These are phyloP conservation scores for Takifugu bimaculatus DNA, from an alignment of 2,113 vertebrate species.

Conservation along the genomic window DNA sequence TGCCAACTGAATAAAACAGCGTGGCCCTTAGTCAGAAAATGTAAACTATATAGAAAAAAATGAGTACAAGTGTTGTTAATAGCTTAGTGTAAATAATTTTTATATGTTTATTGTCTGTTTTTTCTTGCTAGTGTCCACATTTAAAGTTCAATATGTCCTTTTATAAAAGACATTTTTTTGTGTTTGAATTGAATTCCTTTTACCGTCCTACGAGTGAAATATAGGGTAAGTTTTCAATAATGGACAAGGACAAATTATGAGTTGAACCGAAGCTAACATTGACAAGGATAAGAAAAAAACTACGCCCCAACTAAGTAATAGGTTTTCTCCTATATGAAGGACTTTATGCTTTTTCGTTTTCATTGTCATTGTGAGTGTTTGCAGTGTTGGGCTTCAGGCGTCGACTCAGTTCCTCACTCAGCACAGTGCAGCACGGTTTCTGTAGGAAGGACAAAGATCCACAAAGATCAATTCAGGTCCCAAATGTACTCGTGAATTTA, in stretches of 20 bases:
- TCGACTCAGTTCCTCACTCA: conserved; percentile 81
- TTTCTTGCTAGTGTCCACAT: conserved; percentile 33
- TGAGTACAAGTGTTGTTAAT: conserved; percentile 4
- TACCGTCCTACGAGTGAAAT: neutral
- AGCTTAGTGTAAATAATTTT: conserved; percentile 11
- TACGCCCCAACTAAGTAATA: neutral
- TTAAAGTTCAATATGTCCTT: conserved; percentile 29
- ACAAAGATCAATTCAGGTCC: neutral
- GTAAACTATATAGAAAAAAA: neutral
- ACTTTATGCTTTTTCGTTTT: conserved; percentile 64
- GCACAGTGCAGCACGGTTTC: conserved; percentile 82
- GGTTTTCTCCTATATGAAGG: neutral
- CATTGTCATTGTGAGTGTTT: conserved; percentile 74
- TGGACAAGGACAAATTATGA: too few relatives aligned
- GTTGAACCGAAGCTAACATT: neutral
- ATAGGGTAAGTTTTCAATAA: too few relatives aligned
- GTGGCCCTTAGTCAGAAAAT: conserved; percentile 11
- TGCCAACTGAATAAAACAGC: conserved; percentile 59
- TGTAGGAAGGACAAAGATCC: conserved; percentile 44
- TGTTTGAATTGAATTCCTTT: neutral
- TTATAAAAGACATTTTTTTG: conserved; percentile 16
- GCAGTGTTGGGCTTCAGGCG: conserved; percentile 69
- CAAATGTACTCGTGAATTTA: neutral
- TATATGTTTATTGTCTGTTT: conserved; percentile 23
- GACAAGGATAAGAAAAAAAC: neutral